Evolutionary conservation across 1,140 invertebrate species (phyloP).

Genomic region (Drosophila nigrodunni): DNA sequence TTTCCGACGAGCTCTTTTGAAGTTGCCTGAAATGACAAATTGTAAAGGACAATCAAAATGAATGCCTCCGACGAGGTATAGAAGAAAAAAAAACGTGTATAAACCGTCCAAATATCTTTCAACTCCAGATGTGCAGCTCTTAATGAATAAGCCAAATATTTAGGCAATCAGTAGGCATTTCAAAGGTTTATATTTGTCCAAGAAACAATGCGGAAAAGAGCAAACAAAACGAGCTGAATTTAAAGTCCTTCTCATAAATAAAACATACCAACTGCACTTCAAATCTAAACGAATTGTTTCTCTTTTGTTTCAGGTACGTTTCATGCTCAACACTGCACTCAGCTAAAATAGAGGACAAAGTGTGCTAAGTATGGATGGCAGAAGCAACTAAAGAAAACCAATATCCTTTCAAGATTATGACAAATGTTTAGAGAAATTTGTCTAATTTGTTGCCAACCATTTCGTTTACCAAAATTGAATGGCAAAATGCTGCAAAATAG

Average conservation of each 20-base stretch:
- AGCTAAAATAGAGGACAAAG: background rate
- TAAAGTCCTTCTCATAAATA: background rate
- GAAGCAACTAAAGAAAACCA: slow-evolving; percentile 28
- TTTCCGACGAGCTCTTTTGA: slow-evolving; percentile 59
- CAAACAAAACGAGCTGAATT: background rate
- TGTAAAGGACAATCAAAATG: slow-evolving; percentile 49
- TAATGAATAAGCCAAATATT: slow-evolving; percentile 17
- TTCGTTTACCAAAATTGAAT: slow-evolving; percentile 15
- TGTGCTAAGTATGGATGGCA: background rate
- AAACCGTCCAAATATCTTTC: no score
- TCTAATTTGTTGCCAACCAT: slow-evolving; percentile 61
- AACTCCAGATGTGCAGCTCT: background rate
- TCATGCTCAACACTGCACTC: background rate
- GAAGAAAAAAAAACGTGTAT: slow-evolving; percentile 19
- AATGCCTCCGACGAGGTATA: slow-evolving; percentile 8
- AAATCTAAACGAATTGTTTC: slow-evolving; percentile 11
- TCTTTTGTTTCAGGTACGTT: slow-evolving; percentile 22
- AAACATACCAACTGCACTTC: slow-evolving; percentile 25
- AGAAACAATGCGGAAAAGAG: background rate
- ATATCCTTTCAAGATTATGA: slow-evolving; percentile 59
- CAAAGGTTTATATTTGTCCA: slow-evolving; percentile 5
- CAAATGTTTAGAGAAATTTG: slow-evolving; percentile 65
- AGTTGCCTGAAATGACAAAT: slow-evolving; percentile 65
- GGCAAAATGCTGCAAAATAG: slow-evolving; percentile 17
- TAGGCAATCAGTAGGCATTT: slow-evolving; percentile 9